Percentiles rank a stretch among this genome's conserved stretches.
phyloP scores from a whole-genome alignment of 2,113 vertebrate species.

The Numenius arquata region DNA sequence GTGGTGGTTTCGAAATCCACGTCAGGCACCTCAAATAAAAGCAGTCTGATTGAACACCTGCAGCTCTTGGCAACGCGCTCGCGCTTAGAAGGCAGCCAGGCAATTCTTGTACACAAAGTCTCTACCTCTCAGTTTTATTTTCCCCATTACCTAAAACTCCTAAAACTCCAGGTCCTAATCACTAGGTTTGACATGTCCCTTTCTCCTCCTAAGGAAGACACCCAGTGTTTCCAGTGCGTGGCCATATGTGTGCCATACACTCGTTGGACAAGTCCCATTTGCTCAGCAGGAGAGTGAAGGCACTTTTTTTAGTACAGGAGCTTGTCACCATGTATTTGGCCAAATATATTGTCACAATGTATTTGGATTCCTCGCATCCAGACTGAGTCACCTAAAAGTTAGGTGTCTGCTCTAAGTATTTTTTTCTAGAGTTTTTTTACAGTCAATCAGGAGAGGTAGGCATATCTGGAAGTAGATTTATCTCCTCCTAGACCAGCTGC shows the following conservation, averaged over 20 bases:
- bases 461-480: neutral
- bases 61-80: conserved; percentile 48
- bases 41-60: conserved; percentile 62
- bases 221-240: neutral
- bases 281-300: neutral
- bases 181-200: neutral
- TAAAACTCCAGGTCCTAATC: conserved; percentile 23
- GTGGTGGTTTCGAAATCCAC: neutral
- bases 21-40: conserved; percentile 62
- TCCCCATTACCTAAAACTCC: neutral
- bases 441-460: neutral
- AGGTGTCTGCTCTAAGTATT: neutral
- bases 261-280: conserved; percentile 4
- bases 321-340: neutral
- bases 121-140: neutral
- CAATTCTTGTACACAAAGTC: conserved; percentile 41
- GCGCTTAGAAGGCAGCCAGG: neutral
- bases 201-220: neutral
- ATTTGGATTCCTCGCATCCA: neutral
- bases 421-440: neutral
- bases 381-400: neutral
- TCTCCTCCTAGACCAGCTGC: neutral
- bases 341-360: neutral
- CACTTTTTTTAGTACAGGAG: neutral
- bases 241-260: neutral